Evolutionary conservation across 2,113 vertebrate genomes (phyloP).

Genomic region (Rhegmatorhina hoffmannsi): DNA sequence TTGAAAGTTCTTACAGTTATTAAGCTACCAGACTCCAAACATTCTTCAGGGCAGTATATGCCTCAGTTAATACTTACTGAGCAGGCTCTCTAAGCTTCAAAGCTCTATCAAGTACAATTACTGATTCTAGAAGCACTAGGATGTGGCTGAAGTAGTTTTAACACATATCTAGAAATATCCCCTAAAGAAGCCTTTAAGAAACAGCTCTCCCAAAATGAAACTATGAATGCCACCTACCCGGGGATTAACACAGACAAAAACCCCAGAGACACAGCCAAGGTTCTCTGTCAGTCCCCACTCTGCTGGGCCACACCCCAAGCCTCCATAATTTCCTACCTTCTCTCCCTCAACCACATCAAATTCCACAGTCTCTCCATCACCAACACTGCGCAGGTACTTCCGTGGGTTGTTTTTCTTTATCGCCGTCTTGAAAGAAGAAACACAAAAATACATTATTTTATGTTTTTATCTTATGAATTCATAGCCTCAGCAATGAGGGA

Average conservation of each 20-base stretch:
- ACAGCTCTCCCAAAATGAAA: neutral
- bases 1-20: neutral
- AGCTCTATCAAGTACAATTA: neutral
- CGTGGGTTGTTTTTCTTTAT: conserved; percentile 98
- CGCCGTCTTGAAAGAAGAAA: conserved; percentile 79
- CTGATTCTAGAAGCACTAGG: neutral
- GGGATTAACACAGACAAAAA: neutral
- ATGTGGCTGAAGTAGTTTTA: neutral
- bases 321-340: conserved; percentile 76
- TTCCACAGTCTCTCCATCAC: conserved; percentile 94
- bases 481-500: neutral
- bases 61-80: neutral
- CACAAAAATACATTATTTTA: neutral
- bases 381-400: conserved; percentile 95
- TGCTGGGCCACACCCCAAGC: neutral
- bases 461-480: neutral
- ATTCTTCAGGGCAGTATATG: neutral
- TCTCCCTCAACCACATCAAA: conserved; percentile 95
- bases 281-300: neutral
- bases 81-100: neutral
- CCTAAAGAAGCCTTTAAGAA: neutral
- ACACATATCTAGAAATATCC: neutral
- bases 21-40: neutral
- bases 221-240: neutral
- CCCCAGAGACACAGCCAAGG: neutral